phyloP scores from a whole-genome alignment of 2,113 vertebrate genomes.

The Pandion haliaetus region DNA sequence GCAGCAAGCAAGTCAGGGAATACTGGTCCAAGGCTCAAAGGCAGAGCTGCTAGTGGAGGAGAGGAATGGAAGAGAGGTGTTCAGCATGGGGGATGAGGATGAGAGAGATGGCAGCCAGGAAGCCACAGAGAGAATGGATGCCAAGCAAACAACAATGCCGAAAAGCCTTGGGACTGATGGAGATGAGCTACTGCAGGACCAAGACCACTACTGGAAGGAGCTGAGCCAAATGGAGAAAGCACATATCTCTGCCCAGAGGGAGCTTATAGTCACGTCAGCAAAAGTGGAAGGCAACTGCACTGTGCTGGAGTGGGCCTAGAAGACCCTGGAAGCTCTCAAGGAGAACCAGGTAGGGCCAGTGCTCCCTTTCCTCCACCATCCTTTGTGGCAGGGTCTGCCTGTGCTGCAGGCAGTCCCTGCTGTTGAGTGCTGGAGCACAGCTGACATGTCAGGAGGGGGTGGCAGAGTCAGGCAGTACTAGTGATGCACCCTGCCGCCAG shows the following conservation, averaged over 20 bases:
- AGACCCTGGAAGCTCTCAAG: neutral
- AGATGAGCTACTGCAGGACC: neutral
- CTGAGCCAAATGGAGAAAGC: neutral
- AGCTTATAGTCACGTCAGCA: neutral
- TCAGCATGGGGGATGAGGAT: neutral
- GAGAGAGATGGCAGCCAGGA: neutral
- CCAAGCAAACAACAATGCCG: neutral
- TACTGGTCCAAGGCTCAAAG: neutral
- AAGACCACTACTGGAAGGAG: neutral
- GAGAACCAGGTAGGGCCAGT: constrained; percentile 17
- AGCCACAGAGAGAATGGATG: neutral
- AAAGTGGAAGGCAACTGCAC: neutral
- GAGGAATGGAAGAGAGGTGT: neutral
- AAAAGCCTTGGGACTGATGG: neutral
- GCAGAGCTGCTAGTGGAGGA: neutral
- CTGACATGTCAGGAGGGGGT: neutral
- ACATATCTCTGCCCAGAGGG: neutral
- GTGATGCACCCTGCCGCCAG: neutral
- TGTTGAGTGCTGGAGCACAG: neutral
- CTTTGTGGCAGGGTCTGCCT: neutral
- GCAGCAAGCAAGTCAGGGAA: neutral
- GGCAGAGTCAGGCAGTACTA: neutral
- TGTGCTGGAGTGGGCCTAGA: neutral
- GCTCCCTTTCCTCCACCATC: neutral
- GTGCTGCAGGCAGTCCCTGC: neutral